phyloP scores from a whole-genome alignment of 2,888 invertebrate species.

The Clusia tigrina region DNA sequence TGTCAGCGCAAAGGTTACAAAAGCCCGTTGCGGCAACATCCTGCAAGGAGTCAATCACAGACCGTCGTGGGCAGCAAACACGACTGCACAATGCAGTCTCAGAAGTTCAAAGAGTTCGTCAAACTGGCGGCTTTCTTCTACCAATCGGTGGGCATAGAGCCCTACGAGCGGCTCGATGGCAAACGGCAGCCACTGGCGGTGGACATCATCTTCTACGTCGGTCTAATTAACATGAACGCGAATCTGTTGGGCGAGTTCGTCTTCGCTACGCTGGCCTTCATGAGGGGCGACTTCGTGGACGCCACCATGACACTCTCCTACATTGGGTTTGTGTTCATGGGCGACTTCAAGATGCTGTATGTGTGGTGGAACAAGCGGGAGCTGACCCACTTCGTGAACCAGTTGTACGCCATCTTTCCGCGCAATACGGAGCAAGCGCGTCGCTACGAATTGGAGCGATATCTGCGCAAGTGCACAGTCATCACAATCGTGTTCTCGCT shows the following conservation, averaged over 20 bases:
- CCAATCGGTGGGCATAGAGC: constrained; percentile 46
- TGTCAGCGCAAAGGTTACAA: too few species aligned
- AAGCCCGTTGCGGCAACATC: too few species aligned
- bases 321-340: constrained; percentile 50
- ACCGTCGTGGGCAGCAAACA: neutral
- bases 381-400: constrained; percentile 43
- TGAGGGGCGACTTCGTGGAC: constrained; percentile 48
- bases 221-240: constrained; percentile 46
- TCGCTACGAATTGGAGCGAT: constrained; percentile 27
- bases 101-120: constrained; percentile 42
- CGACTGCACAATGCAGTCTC: too few species aligned
- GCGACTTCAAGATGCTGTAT: constrained; percentile 50
- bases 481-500: constrained; percentile 46
- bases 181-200: constrained; percentile 26
- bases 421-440: constrained; percentile 31
- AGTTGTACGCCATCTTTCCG: constrained; percentile 49
- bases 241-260: constrained; percentile 46
- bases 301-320: constrained; percentile 53
- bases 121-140: constrained; percentile 46
- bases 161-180: constrained; percentile 34
- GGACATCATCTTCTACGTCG: constrained; percentile 37
- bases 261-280: constrained; percentile 46
- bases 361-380: constrained; percentile 43
- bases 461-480: constrained; percentile 36
- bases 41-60: too few species aligned